A percentile compares a stretch with the other conserved stretches of the same genome.
phyloP scores from a whole-genome alignment of 2,113 vertebrate species.

The Marmota monax region DNA sequence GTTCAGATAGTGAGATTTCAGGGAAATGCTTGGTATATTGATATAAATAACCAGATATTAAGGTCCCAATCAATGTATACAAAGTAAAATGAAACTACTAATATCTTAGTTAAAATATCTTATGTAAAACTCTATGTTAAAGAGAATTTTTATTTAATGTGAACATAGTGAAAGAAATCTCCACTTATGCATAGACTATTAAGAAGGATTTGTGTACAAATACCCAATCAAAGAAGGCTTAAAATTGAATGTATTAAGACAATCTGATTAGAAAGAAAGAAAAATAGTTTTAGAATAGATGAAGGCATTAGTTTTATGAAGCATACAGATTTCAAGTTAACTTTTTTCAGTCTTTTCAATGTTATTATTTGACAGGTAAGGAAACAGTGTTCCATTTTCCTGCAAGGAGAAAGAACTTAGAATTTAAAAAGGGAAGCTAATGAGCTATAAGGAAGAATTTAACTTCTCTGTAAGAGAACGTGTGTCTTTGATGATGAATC shows the following conservation, averaged over 20 bases:
- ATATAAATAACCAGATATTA: constrained; percentile 55
- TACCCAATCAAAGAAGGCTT: constrained; percentile 31
- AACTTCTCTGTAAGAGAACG: not conserved
- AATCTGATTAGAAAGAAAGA: constrained; percentile 39
- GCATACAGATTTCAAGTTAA: not conserved
- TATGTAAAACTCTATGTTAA: constrained; percentile 20
- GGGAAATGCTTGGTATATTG: not conserved
- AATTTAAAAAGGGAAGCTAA: not conserved
- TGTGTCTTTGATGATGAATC: not conserved
- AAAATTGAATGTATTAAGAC: constrained; percentile 64
- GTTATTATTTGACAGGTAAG: constrained; percentile 24
- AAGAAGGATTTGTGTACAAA: constrained; percentile 36
- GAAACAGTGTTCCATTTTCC: constrained; percentile 32
- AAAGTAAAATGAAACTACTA: constrained; percentile 53
- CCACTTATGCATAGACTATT: constrained; percentile 7
- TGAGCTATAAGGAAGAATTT: not conserved
- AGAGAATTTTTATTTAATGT: constrained; percentile 50
- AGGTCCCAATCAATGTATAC: not conserved
- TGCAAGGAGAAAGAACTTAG: not conserved
- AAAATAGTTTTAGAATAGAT: constrained; percentile 25
- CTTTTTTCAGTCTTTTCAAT: constrained; percentile 7
- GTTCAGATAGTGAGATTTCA: constrained; percentile 57
- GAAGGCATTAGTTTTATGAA: constrained; percentile 41
- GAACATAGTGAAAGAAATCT: constrained; percentile 7
- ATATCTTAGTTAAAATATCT: constrained; percentile 53